These are phyloP conservation scores for Cephonodes hylas DNA, from an alignment of 2,888 invertebrate species.

Conservation along the genomic window DNA sequence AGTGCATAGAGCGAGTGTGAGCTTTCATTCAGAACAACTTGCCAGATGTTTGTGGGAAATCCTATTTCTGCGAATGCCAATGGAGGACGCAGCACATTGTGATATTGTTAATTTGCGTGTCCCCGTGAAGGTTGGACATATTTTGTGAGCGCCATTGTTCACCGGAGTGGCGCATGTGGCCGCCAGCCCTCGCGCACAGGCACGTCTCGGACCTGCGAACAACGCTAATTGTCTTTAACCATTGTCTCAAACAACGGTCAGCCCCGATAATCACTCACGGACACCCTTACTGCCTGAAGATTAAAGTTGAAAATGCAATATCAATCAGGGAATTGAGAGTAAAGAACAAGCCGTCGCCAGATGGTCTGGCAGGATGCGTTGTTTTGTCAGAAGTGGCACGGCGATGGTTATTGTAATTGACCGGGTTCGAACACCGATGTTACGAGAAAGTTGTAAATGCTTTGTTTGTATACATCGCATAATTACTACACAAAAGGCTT, in stretches of 20 bases:
- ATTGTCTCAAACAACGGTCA: slow-evolving; percentile 14
- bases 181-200: slow-evolving; percentile 35
- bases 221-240: slow-evolving; percentile 47
- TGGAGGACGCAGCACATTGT: background rate
- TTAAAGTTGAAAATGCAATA: background rate
- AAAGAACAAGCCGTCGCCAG: slow-evolving; percentile 30
- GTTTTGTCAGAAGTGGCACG: slow-evolving; percentile 49
- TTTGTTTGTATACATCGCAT: slow-evolving; percentile 35
- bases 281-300: background rate
- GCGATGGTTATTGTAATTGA: slow-evolving; percentile 37
- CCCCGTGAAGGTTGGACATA: background rate
- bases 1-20: background rate
- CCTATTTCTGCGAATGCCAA: background rate
- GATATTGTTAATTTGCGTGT: slow-evolving; percentile 3
- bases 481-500: background rate
- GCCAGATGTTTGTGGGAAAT: slow-evolving; percentile 2
- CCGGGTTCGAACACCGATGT: slow-evolving; percentile 37
- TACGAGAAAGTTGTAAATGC: slow-evolving; percentile 40
- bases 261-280: background rate
- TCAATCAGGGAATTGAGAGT: background rate
- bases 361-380: slow-evolving; percentile 55
- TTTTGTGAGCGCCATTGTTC: slow-evolving; percentile 19
- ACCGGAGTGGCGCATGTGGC: slow-evolving; percentile 36
- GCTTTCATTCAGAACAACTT: background rate
- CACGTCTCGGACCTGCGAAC: slow-evolving; percentile 47